Evolutionary conservation across 2,888 invertebrate species (phyloP), one percentile per base, ranked within the genome.

Genomic region (Caenorhabditis sp.): DNA sequence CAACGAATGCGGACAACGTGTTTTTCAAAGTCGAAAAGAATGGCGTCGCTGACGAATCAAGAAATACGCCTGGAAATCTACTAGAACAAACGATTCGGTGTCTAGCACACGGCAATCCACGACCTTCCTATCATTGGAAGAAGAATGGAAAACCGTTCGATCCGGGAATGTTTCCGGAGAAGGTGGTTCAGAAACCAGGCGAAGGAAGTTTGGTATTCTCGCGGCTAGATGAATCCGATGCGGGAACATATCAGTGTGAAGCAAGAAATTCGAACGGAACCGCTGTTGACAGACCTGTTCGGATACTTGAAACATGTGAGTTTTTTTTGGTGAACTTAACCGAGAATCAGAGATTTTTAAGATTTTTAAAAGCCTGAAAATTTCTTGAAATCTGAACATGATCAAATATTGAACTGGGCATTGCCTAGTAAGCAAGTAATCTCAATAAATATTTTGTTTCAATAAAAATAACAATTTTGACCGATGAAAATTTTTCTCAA

Each of bases 71-170:
- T 10, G 78, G 76, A 31, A 82, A 86, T 64, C 66, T 88, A 31
- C 82, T 81, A 26, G 78, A 81, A 58, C 82, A 80, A 60, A 92
- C 94, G 86, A 93, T 99, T 81, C 95, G 95, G 89, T 99, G 97
- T 89, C 94, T 95, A 89, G 97, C 97, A 17, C 93, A 93, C 88
- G 97, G 95, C 83, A 94, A 95, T 89, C 97, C 97, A 14, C 92
- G 93, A 80, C 96, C 97, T 64, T 93, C 91, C 51, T 91, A 90
- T 83, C 91, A 92, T 86, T 97, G 97, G 97, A 92, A 93, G 78
- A 97, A 97, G 89, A 96, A 97, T 91, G 96, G 95, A 64, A 94
- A 94, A 86, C 91, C 92, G n/a, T 97, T 96, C 90, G 92, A 94
- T 82, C 76, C 81, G 50, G 76, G 72, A 19, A 78, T 82, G 79